Evolutionary conservation across 2,888 invertebrate genomes (phyloP).

Genomic region (Caenorhabditis macrosperma): DNA sequence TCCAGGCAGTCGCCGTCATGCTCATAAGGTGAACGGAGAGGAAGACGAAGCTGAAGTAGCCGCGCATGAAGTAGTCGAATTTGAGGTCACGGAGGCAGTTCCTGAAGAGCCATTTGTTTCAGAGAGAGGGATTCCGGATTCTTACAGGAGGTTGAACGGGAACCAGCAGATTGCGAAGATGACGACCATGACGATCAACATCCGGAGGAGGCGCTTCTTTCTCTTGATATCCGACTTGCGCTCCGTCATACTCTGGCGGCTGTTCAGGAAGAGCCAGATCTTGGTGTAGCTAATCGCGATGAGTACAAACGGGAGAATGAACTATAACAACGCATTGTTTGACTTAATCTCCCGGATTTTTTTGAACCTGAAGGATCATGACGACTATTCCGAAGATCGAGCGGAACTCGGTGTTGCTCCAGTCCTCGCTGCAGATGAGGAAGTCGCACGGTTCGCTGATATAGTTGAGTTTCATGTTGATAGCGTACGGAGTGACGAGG

Average conservation of each 20-base stretch:
- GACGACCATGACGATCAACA: constrained; percentile 96
- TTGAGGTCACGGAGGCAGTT: constrained; percentile 76
- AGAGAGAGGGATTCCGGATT: background rate
- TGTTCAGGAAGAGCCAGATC: constrained; percentile 85
- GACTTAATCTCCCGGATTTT: background rate
- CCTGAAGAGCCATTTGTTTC: constrained; percentile 50
- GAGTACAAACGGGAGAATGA: constrained; percentile 92
- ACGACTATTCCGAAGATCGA: constrained; percentile 90
- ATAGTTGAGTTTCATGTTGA: constrained; percentile 85
- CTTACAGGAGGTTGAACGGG: constrained; percentile 89
- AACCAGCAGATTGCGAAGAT: constrained; percentile 95
- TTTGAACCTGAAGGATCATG: constrained; percentile 85
- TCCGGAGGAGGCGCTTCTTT: constrained; percentile 89
- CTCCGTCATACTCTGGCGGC: constrained; percentile 52
- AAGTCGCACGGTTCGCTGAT: constrained; percentile 82
- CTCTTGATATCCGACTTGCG: constrained; percentile 52
- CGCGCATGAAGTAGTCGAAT: constrained; percentile 83
- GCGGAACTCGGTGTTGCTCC: constrained; percentile 88
- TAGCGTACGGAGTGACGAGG: constrained; percentile 92
- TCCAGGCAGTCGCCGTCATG: constrained; percentile 85
- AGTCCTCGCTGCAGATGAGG: constrained; percentile 84
- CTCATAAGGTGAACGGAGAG: constrained; percentile 89
- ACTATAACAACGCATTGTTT: constrained; percentile 83
- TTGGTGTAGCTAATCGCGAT: constrained; percentile 95
- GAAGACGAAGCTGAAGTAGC: constrained; percentile 91